Evolutionary conservation across 2,888 invertebrate species (phyloP), one percentile per base, ranked within the genome.

Genomic region (Reticulitermes lucifugus): DNA sequence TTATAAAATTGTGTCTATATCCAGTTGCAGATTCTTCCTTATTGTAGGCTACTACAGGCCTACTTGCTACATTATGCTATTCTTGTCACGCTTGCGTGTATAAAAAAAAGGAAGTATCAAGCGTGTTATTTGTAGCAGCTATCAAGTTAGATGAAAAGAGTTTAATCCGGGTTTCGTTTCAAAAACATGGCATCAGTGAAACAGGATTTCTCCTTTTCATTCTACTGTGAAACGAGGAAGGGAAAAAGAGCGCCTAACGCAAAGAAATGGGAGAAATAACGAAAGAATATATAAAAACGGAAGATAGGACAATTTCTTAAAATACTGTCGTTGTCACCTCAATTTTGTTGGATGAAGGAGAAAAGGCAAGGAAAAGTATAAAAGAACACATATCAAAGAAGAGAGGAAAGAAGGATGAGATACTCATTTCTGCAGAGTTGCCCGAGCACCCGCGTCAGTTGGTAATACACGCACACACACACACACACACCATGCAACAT

Each of bases 131-230:
- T 41, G 73, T 41, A 73, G 73, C 35, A 18, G 73, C 41, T 21
- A 73, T 73, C 73, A 73, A 35, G 73, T 35, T 41, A 41, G 73
- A 73, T 73, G 73, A 73, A 73, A 73, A 73, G 73, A 73, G 73
- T 41, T 41, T 73, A 73, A 73, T 35, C 73, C 73, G 3, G 73
- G 73, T 41, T 73, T 73, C 73, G 21, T 10, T 18, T 73, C 73
- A 73, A 41, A 73, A 41, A 73, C 73, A 41, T 41, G 21, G 73
- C 73, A 41, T 73, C 73, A 41, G 41, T 73, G 73, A 73, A 29
- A 73, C 29, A 41, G 14, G 41, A 41, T 73, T 73, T 41, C 21
- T 73, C 73, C 21, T 73, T 41, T 14, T n/a, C 65, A 65, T 65
- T 65, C 65, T n/a, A 65, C 12, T n/a, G 65, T 14, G 12, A 25